Conservation (phyloP, 2,888 invertebrate species). For the Gortyna flavago region DNA sequence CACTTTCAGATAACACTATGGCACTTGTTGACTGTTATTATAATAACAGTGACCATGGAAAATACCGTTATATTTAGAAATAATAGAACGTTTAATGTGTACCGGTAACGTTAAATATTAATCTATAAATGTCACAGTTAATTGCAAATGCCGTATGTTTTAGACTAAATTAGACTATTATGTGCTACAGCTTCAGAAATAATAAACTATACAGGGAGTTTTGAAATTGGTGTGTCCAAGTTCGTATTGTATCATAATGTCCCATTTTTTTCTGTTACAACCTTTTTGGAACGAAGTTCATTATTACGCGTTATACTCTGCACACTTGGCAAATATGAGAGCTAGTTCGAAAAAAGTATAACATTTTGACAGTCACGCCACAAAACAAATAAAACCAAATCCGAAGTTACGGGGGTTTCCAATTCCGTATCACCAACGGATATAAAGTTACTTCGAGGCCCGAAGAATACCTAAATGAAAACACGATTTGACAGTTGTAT, state of each 20-base stretch:
- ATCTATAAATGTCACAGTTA: constrained; percentile 5
- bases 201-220: not conserved
- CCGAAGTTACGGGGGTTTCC: no score
- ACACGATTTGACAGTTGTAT: no score
- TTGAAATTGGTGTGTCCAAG: not conserved
- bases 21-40: no score
- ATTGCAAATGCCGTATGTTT: not conserved
- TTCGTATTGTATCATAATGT: not conserved
- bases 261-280: not conserved
- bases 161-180: not conserved
- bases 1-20: not conserved
- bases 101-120: not conserved
- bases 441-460: no score
- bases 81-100: not conserved
- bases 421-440: no score
- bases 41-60: not conserved
- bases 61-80: not conserved
- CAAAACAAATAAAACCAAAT: no score
- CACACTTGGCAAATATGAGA: not conserved
- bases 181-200: not conserved
- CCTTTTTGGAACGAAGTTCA: not conserved
- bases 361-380: no score
- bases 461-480: no score
- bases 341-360: no score
- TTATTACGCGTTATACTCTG: not conserved